These are phyloP conservation scores for Zapus hudsonius DNA, from an alignment of 2,113 vertebrate genomes.

Conservation along the genomic window DNA sequence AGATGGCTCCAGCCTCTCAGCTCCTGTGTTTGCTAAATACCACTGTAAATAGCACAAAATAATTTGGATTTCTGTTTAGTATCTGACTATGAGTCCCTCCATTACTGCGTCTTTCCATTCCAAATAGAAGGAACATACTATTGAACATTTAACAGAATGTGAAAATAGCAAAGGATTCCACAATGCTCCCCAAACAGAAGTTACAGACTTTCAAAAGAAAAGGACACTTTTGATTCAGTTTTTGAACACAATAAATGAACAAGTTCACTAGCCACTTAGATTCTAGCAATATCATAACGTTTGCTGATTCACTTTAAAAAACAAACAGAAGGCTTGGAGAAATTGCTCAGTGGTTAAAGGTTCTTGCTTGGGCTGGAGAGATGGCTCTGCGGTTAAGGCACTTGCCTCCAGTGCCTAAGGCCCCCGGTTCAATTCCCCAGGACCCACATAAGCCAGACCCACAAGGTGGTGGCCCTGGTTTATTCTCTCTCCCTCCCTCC, in stretches of 20 bases:
- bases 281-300: neutral
- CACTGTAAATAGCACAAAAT: conserved; percentile 15
- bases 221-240: conserved; percentile 31
- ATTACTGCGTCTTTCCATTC: neutral
- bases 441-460: too few species aligned
- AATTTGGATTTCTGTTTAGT: conserved; percentile 9
- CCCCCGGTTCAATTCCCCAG: too few species aligned
- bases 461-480: too few species aligned
- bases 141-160: conserved; percentile 14
- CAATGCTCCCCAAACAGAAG: conserved; percentile 3
- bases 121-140: conserved; percentile 28
- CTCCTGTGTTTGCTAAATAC: neutral
- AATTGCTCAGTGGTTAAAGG: too few species aligned
- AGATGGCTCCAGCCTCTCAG: conserved; percentile 1
- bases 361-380: too few species aligned
- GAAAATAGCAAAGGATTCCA: conserved; percentile 31
- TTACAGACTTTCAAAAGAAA: conserved; percentile 22
- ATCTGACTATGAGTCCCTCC: neutral
- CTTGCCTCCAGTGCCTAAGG: too few species aligned
- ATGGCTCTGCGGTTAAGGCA: too few species aligned
- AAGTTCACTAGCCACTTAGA: conserved; percentile 42
- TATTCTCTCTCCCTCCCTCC: too few species aligned
- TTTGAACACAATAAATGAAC: conserved; percentile 44
- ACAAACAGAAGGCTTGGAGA: neutral
- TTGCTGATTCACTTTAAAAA: conserved; percentile 35